These are phyloP conservation scores for Motacilla tschutschensis DNA, from an alignment of 2,113 vertebrate species.

Conservation along the genomic window DNA sequence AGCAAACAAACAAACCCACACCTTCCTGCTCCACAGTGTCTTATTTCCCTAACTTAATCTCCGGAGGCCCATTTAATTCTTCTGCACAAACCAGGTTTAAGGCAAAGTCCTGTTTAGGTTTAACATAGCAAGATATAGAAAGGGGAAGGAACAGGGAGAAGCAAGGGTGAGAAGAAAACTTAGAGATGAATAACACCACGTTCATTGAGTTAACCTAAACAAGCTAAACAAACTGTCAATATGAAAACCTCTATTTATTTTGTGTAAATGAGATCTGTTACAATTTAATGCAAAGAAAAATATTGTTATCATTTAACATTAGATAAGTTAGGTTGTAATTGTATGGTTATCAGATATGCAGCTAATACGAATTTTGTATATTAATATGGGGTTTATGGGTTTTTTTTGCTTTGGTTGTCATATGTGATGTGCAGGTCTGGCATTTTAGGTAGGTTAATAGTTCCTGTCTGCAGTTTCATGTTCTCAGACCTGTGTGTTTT, in stretches of 20 bases:
- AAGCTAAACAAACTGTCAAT: not conserved
- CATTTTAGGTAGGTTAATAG: not conserved
- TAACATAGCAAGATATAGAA: not conserved
- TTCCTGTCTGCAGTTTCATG: not conserved
- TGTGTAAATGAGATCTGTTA: not conserved
- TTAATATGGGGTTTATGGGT: not conserved
- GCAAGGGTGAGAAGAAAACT: not conserved
- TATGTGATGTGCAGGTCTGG: not conserved
- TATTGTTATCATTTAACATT: not conserved
- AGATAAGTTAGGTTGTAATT: not conserved
- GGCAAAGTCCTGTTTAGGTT: not conserved
- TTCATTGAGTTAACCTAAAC: not conserved
- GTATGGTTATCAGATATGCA: not conserved
- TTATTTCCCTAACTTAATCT: constrained; percentile 9
- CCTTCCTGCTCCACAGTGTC: constrained; percentile 19
- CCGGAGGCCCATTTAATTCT: not conserved
- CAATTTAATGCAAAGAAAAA: not conserved
- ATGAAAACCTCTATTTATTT: not conserved
- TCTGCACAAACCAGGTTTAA: not conserved
- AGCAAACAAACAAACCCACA: constrained; percentile 30
- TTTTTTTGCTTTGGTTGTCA: not conserved
- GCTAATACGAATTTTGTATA: not conserved
- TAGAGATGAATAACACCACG: not conserved
- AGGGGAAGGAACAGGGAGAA: not conserved
- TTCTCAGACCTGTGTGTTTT: not conserved